These are phyloP conservation scores for Muscidifurax raptorellus DNA, from an alignment of 1,140 invertebrate genomes.

Conservation along the genomic window DNA sequence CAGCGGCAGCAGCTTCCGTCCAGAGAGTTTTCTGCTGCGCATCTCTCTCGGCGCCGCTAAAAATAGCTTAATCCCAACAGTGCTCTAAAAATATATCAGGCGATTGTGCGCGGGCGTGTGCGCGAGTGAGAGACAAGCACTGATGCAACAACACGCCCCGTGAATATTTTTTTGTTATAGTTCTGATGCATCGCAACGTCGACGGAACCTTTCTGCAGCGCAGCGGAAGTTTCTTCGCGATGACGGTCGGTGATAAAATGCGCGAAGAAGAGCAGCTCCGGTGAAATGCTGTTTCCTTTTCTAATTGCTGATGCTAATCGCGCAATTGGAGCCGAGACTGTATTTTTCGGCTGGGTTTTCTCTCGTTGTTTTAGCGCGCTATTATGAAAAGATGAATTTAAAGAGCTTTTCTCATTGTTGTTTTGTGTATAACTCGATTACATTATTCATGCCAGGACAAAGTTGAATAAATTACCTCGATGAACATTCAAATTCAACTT, in stretches of 20 bases:
- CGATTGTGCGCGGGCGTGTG: not conserved
- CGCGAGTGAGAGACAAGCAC: not conserved
- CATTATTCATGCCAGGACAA: not conserved
- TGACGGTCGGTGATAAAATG: not conserved
- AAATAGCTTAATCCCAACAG: slow-evolving; percentile 44
- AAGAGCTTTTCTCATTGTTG: not conserved
- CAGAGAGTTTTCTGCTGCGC: slow-evolving; percentile 22
- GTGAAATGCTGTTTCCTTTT: no score
- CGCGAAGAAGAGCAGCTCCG: not conserved
- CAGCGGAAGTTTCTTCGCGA: not conserved
- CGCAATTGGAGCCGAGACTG: not conserved
- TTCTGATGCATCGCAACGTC: not conserved
- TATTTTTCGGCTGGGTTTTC: not conserved
- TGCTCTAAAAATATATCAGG: slow-evolving; percentile 23
- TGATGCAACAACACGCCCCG: not conserved
- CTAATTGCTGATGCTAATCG: no score
- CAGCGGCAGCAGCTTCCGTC: not conserved
- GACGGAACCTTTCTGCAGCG: not conserved
- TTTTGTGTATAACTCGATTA: not conserved
- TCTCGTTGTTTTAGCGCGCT: not conserved
- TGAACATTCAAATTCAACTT: not conserved
- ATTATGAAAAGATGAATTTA: not conserved
- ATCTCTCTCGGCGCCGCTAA: not conserved
- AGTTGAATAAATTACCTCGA: no score
- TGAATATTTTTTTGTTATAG: not conserved